A percentile compares a stretch with the other conserved stretches of the same genome.
Evolutionary conservation across 64 coral and sea anemone genomes (phyloP).

Genomic region (Dendrophyllia cribrosa): DNA sequence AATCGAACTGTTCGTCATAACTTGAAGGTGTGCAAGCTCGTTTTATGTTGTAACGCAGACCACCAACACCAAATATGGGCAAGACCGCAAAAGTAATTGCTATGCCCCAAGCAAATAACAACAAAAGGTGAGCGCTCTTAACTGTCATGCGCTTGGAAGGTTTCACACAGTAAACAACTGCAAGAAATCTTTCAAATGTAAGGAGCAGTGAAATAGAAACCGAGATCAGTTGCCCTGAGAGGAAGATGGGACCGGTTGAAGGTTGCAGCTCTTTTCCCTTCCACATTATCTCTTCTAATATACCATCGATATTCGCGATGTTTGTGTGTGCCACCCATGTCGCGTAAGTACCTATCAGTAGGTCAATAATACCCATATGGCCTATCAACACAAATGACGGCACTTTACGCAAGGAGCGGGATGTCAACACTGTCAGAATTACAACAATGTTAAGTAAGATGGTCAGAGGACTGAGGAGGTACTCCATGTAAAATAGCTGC

Average conservation of each 20-base stretch:
- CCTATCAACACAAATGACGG: conserved; percentile 75
- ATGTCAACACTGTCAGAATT: conserved; percentile 42
- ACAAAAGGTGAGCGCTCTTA: conserved; percentile 34
- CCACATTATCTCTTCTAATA: conserved; percentile 92
- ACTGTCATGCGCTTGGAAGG: conserved; percentile 63
- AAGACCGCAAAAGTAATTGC: conserved; percentile 73
- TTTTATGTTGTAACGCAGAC: conserved; percentile 89
- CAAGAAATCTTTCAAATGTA: conserved; percentile 85
- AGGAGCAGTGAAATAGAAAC: conserved; percentile 81
- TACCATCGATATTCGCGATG: conserved; percentile 55
- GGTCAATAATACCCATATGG: conserved; percentile 71
- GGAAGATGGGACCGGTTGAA: conserved; percentile 83
- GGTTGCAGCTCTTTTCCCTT: conserved; percentile 72
- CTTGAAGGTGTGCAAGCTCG: conserved; percentile 85
- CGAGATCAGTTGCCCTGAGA: conserved; percentile 82
- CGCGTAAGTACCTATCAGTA: conserved; percentile 71
- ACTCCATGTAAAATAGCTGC: conserved; percentile 74
- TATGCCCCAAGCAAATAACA: conserved; percentile 69
- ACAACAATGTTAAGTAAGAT: conserved; percentile 72
- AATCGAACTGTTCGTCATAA: conserved; percentile 46
- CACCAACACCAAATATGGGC: conserved; percentile 88
- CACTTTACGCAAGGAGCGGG: conserved; percentile 39
- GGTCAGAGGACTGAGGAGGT: conserved; percentile 61
- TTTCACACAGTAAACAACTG: conserved; percentile 76
- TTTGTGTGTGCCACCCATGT: conserved; percentile 75